Base-by-base conservation (phyloP, 2,797 vertebrate species). In the Hafferia zeledoni region DNA sequence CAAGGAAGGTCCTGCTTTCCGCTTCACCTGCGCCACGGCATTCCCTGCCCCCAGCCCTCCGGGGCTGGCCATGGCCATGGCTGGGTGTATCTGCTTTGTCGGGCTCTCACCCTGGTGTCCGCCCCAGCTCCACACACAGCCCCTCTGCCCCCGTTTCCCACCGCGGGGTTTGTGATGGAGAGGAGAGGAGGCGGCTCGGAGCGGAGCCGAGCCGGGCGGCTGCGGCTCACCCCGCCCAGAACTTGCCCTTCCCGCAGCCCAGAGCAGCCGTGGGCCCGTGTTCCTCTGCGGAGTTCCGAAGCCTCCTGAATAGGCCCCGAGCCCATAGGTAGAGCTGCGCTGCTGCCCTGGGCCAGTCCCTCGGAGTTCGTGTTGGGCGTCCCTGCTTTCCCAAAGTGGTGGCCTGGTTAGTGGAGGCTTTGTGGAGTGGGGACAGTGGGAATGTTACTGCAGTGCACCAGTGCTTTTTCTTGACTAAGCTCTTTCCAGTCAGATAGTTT, bases 141-240 rank as follows among this genome's bases (percentile, higher is more conserved):
- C 50, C 3, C 23, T 8, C 57, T 53, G n/a, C 17, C 19, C 16
- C 6, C 2, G 0, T 14, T 11, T 6, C 68, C 2, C 6, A 3
- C 17, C 0, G 56, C 3, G 1, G 3, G 57, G 4, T 64, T 50
- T 31, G 17, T 13, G 78, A 5, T 35, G 53, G 4, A 64, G 28
- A 28, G 53, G 4, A 64, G 28, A 28, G 2, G 31, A 19, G 33
- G 18, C 52, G 35, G 47, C n/a, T 22, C 25, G 7, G 10, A 5
- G 13, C 27, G 3, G 3, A 20, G 37, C 67, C 9, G 63, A 7
- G 35, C 49, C 1, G 75, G n/a, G 79, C 31, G 23, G 65, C 52
- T 11, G 65, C 49, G 11, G 37, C 43, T 20, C 31, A 0, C 18
- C 30, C 33, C 11, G 2, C 46, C 1, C 31, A 5, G 50, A 14